Conservation (phyloP, 2,113 vertebrate species). For the Nothobranchius kuhntae region DNA sequence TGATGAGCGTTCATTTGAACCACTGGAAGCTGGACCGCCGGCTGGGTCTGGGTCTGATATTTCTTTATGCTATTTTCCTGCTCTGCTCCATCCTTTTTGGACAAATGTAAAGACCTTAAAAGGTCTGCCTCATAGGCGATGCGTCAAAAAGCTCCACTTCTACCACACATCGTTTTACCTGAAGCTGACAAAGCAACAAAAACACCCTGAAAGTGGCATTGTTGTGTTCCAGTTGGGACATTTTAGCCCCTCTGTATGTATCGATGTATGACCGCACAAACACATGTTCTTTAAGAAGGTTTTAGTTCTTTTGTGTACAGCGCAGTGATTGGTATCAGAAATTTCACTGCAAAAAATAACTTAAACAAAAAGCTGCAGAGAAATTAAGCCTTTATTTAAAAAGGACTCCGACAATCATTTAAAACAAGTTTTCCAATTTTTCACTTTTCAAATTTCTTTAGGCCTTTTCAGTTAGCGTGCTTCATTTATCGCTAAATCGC, state of each 20-base stretch:
- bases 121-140: conserved; percentile 16
- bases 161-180: conserved; percentile 21
- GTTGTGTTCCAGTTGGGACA: conserved; percentile 31
- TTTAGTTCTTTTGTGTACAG: conserved; percentile 10
- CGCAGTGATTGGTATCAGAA: conserved; percentile 22
- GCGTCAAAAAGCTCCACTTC: conserved; percentile 18
- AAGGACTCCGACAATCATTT: no score
- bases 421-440: no score
- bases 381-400: conserved; percentile 5
- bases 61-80: conserved; percentile 81
- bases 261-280: conserved; percentile 15
- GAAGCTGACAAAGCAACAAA: conserved; percentile 44
- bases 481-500: no score
- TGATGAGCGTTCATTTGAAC: conserved; percentile 79
- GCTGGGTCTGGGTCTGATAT: conserved; percentile 76
- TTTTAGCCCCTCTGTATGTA: conserved; percentile 29
- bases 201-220: neutral
- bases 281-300: conserved; percentile 5
- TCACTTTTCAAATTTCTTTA: no score
- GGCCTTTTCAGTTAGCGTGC: no score
- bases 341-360: neutral
- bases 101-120: conserved; percentile 71
- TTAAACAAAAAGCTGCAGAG: conserved; percentile 21
- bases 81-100: conserved; percentile 82
- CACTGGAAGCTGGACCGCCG: conserved; percentile 81